These are phyloP conservation scores for Notothenia rossii DNA, from an alignment of 2,113 vertebrate species.

Conservation along the genomic window DNA sequence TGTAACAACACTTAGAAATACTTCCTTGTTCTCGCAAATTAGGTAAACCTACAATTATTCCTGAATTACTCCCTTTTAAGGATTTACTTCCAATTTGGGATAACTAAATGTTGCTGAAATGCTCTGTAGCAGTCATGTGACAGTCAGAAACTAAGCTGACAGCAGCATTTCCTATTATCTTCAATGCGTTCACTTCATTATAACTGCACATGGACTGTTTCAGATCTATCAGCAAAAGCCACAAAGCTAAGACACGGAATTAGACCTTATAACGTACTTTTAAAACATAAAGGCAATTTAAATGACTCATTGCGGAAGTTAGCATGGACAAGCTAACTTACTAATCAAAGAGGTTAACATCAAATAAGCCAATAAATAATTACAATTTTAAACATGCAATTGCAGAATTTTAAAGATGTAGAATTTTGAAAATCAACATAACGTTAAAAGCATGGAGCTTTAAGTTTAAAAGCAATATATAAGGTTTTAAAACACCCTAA, in stretches of 20 bases:
- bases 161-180: not conserved
- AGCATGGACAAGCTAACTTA: conserved; percentile 26
- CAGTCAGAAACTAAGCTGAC: not conserved
- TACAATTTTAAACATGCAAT: not conserved
- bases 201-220: not conserved
- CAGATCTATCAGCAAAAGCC: not conserved
- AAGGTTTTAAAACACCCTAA: not conserved
- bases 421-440: not conserved
- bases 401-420: rapidly evolving
- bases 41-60: too few relatives aligned
- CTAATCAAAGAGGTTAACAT: not conserved
- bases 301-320: not conserved
- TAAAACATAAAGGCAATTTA: not conserved
- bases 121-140: not conserved
- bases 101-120: not conserved
- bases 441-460: too few relatives aligned
- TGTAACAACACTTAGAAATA: too few relatives aligned
- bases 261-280: rapidly evolving
- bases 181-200: not conserved
- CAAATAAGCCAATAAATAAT: not conserved
- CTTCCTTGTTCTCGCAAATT: too few relatives aligned
- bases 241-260: too few relatives aligned
- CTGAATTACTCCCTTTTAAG: too few relatives aligned
- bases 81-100: too few relatives aligned
- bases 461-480: not conserved